Evolutionary conservation across 2,888 invertebrate species (phyloP).

Genomic region (Mesoligia furuncula): DNA sequence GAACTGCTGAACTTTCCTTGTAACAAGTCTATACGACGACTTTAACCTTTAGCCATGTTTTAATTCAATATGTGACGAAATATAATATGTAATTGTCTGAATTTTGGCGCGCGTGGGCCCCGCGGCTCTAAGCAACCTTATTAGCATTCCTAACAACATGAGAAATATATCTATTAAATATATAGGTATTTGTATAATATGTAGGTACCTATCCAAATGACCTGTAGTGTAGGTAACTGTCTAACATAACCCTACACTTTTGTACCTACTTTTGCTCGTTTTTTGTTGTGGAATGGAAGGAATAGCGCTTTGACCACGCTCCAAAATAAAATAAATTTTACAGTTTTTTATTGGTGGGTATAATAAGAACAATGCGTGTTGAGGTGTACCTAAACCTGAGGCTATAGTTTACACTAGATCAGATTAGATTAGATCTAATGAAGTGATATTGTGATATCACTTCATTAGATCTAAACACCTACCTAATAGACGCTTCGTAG

Average conservation of each 20-base stretch:
- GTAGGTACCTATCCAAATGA: neutral
- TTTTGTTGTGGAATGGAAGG: conserved; percentile 4
- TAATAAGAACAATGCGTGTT: neutral
- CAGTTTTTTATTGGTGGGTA: neutral
- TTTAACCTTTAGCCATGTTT: conserved; percentile 26
- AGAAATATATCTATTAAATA: conserved; percentile 32
- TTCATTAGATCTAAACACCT: neutral
- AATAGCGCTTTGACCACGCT: conserved; percentile 27
- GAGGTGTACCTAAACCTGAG: neutral
- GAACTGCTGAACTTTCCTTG: conserved; percentile 33
- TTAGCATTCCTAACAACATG: conserved; percentile 37
- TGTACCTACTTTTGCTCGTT: neutral
- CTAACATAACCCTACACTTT: neutral
- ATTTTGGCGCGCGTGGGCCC: conserved; percentile 10
- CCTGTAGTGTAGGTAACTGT: neutral
- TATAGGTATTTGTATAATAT: neutral
- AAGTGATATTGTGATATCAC: too few species aligned
- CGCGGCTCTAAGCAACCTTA: conserved; percentile 12
- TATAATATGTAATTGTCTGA: conserved; percentile 27
- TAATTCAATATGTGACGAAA: conserved; percentile 31
- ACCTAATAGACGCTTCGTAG: neutral
- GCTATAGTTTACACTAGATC: too few species aligned
- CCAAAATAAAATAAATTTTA: conserved; percentile 1
- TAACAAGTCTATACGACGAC: conserved; percentile 15
- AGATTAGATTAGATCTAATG: too few species aligned